These are phyloP conservation scores for Betta splendens DNA, from an alignment of 2,797 vertebrate genomes.

Conservation along the genomic window DNA sequence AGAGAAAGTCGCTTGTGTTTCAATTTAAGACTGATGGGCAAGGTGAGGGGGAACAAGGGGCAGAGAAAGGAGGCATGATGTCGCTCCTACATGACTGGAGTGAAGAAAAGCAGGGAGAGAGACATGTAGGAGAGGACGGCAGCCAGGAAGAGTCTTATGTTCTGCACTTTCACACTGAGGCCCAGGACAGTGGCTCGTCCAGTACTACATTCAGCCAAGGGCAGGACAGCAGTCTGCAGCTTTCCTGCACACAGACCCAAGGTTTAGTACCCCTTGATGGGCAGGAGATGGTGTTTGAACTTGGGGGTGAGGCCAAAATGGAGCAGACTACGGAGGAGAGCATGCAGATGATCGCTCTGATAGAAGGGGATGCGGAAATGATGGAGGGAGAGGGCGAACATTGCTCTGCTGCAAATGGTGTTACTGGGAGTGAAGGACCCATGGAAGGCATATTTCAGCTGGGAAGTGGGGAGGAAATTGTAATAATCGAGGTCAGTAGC, in stretches of 20 bases:
- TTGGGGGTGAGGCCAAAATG: constrained; percentile 76
- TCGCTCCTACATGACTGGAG: constrained; percentile 82
- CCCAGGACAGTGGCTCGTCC: constrained; percentile 56
- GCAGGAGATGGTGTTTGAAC: constrained; percentile 82
- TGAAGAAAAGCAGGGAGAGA: constrained; percentile 64
- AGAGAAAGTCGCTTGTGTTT: constrained; percentile 78
- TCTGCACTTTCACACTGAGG: constrained; percentile 81
- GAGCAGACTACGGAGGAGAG: constrained; percentile 69
- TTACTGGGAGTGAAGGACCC: constrained; percentile 50
- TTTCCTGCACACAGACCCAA: constrained; percentile 76
- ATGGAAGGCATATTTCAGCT: constrained; percentile 83
- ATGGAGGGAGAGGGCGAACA: constrained; percentile 59
- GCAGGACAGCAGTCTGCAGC: constrained; percentile 66
- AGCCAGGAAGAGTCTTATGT: constrained; percentile 78
- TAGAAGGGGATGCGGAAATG: constrained; percentile 73
- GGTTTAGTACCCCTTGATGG: constrained; percentile 77
- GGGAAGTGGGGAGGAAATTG: constrained; percentile 82
- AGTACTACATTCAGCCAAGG: constrained; percentile 60
- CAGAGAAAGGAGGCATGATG: constrained; percentile 75
- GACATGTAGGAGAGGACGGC: constrained; percentile 50
- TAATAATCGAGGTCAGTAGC: constrained; percentile 86
- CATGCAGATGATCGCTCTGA: constrained; percentile 85
- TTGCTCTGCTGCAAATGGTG: constrained; percentile 49
- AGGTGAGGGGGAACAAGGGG: constrained; percentile 64
- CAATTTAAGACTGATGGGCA: constrained; percentile 76